Base-by-base conservation (phyloP, 2,888 invertebrate genomes). In the Ichneumon xanthorius region DNA sequence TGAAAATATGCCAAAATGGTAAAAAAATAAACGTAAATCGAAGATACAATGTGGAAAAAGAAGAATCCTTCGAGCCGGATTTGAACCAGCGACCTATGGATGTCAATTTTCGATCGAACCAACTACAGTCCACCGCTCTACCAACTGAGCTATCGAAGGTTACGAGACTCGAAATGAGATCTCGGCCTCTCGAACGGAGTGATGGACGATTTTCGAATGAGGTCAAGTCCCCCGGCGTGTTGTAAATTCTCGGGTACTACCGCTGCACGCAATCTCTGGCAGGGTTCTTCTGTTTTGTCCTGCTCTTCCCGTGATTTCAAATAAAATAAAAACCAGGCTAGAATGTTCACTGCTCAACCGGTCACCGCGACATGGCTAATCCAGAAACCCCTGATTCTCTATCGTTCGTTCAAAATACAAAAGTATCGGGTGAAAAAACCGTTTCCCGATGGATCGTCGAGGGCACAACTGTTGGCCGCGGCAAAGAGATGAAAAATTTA, bases 31-130 rank as follows among this genome's bases (percentile, higher is more conserved):
- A 9, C 9, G 9, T 11, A 5, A 40, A 40, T 40, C 40, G 9
- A 11, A 11, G 40, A 40, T 11, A 11, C 1, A 3, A 40, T 9
- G 40, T 40, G 40, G 11, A 40, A 68, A 78, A 79, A 67, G 61
- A 79, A 58, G 22, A 61, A 30, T 92, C 92, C 92, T 92, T 92
- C 92, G 92, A 92, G 92, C 92, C 92, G 92, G 93, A 93, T 92
- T 92, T 92, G 93, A 93, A 93, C 92, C 92, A 93, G 92, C 93
- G 92, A 93, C 93, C 93, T 93, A 93, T 93, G 93, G 93, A 93
- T 92, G 45, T 80, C 75, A 14, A 14, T 70, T 70, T 76, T n/a
- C 37, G 7, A 73, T 48, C 63, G 48, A 75, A 75, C 40, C 75
- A 40, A 16, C 87, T 87, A 93, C 93, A 93, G 93, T 93, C 93